A percentile compares a stretch with the other conserved stretches of the same genome.
phyloP scores from a whole-genome alignment of 2,113 vertebrate species.

The Vombatus ursinus region DNA sequence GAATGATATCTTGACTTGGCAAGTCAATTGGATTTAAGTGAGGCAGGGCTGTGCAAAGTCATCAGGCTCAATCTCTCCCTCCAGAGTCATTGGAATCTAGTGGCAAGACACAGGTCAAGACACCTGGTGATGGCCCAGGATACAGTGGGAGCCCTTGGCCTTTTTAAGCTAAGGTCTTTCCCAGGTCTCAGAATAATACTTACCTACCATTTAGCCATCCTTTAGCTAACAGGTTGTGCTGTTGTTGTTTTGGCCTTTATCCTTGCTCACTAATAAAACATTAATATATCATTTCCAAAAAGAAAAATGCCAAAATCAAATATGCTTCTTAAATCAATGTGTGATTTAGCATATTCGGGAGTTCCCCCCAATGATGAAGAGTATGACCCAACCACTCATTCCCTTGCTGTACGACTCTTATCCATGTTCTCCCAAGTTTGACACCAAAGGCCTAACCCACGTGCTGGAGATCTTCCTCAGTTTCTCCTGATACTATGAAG shows the following conservation, averaged over 20 bases:
- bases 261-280: neutral
- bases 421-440: neutral
- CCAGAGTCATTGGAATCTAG: too few relatives aligned
- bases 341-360: neutral
- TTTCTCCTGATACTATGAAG: neutral
- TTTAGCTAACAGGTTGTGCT: neutral
- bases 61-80: too few relatives aligned
- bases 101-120: too few relatives aligned
- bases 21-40: too few relatives aligned
- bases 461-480: neutral
- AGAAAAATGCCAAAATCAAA: neutral
- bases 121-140: too few relatives aligned
- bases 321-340: neutral
- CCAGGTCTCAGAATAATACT: neutral
- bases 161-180: too few relatives aligned
- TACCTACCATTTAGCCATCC: neutral
- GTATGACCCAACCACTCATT: neutral
- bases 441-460: neutral
- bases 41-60: too few relatives aligned
- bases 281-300: neutral
- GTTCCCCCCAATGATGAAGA: neutral
- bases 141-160: too few relatives aligned
- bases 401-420: neutral
- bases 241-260: too few relatives aligned
- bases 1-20: too few relatives aligned